Percentiles rank a stretch among this genome's conserved stretches.
Conservation (phyloP, 2,888 invertebrate species). For the Cataglyphis cursor region DNA sequence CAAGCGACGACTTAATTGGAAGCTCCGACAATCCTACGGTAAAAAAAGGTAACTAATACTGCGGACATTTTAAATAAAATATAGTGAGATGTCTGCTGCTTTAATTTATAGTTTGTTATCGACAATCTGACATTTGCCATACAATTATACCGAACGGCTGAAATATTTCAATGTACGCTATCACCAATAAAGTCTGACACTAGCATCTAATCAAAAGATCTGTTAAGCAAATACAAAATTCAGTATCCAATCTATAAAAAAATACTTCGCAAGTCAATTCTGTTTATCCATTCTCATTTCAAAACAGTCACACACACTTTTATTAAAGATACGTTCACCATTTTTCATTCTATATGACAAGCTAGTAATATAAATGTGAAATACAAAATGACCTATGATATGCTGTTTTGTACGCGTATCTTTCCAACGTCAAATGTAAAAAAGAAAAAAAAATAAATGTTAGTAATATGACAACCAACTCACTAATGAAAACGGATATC, state of each 20-base stretch:
- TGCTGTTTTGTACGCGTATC: no score
- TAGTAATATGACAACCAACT: neutral
- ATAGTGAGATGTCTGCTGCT: conserved; percentile 38
- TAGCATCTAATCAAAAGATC: conserved; percentile 32
- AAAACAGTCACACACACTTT: neutral
- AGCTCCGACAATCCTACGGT: conserved; percentile 5
- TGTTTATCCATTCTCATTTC: neutral
- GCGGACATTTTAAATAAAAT: conserved; percentile 43
- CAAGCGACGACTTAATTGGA: conserved; percentile 37
- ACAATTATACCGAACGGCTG: conserved; percentile 8
- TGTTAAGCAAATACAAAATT: conserved; percentile 13
- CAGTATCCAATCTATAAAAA: conserved; percentile 17
- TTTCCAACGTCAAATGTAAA: neutral
- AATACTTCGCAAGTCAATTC: conserved; percentile 10
- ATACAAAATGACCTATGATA: neutral
- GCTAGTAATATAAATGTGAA: conserved; percentile 4
- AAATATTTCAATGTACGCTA: neutral
- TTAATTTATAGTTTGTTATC: conserved; percentile 53
- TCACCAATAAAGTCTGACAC: conserved; percentile 20
- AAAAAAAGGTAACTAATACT: neutral
- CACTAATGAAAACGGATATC: conserved; percentile 2
- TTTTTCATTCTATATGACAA: neutral
- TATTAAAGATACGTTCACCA: neutral
- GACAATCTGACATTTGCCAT: conserved; percentile 41
- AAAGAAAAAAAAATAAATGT: neutral